Evolutionary conservation across 2,113 vertebrate species (phyloP).

Genomic region (Festucalex cinctus): DNA sequence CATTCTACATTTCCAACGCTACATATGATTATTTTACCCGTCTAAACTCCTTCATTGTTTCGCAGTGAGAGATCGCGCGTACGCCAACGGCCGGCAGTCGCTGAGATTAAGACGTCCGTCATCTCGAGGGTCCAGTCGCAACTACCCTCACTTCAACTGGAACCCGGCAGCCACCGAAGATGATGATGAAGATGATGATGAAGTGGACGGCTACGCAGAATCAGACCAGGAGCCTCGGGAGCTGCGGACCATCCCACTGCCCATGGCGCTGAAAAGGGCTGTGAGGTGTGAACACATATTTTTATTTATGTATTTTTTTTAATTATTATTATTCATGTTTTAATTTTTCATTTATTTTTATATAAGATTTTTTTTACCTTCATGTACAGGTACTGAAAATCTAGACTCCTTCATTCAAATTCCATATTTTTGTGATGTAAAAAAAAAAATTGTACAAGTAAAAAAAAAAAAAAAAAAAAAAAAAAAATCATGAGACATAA

Average conservation of each 20-base stretch:
- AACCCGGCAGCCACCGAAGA: not conserved
- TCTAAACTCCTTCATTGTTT: not conserved
- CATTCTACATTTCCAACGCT: not conserved
- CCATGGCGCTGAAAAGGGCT: slow-evolving; percentile 66
- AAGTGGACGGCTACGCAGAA: slow-evolving; percentile 5
- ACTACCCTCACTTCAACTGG: slow-evolving; percentile 49
- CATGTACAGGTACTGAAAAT: no score
- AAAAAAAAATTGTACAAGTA: no score
- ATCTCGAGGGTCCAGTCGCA: slow-evolving; percentile 29
- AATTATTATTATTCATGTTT: no score
- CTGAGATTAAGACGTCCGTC: slow-evolving; percentile 39
- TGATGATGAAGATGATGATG: slow-evolving; percentile 16
- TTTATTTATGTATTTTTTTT: not conserved
- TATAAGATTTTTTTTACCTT: no score
- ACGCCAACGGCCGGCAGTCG: slow-evolving; percentile 30
- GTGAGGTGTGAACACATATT: slow-evolving; percentile 51
- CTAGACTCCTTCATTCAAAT: no score
- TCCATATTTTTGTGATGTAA: no score
- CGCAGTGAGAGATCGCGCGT: slow-evolving; percentile 20
- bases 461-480: no score
- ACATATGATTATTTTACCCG: not conserved
- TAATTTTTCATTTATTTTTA: no score
- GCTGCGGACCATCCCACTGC: slow-evolving; percentile 46
- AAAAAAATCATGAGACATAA: no score
- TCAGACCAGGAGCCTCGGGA: slow-evolving; percentile 37